A percentile compares a stretch with the other conserved stretches of the same genome.
phyloP scores from a whole-genome alignment of 2,113 vertebrate species.

The Danionella cerebrum region DNA sequence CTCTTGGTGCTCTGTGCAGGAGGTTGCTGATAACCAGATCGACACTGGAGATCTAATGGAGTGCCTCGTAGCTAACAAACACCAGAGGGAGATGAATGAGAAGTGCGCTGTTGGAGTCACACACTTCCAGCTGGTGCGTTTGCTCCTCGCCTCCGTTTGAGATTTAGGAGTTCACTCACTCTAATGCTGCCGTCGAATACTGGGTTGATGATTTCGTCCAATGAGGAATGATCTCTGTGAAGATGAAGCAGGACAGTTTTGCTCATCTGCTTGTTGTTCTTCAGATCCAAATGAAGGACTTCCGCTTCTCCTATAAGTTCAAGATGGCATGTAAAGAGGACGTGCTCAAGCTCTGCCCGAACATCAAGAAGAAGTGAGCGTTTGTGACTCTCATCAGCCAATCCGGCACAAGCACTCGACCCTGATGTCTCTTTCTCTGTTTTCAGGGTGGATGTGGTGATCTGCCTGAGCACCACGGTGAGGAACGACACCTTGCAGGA shows the following conservation, averaged over 20 bases:
- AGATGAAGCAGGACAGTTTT: too few relatives aligned
- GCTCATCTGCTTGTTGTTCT: not conserved
- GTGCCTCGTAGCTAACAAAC: slow-evolving; percentile 93
- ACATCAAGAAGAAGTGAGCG: slow-evolving; percentile 93
- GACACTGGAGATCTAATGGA: slow-evolving; percentile 96
- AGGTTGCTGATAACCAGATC: slow-evolving; percentile 92
- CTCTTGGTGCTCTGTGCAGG: slow-evolving; percentile 58
- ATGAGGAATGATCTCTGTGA: too few relatives aligned
- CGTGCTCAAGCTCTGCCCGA: slow-evolving; percentile 90
- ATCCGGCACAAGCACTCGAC: too few relatives aligned
- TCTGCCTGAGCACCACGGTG: slow-evolving; percentile 92
- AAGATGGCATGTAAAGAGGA: slow-evolving; percentile 99
- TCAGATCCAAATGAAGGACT: slow-evolving; percentile 98
- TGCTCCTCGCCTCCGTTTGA: not conserved
- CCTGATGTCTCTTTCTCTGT: not conserved
- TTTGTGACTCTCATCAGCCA: too few relatives aligned
- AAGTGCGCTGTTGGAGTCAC: slow-evolving; percentile 93
- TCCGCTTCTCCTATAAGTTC: slow-evolving; percentile 95
- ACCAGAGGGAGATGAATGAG: slow-evolving; percentile 98
- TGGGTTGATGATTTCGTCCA: too few relatives aligned
- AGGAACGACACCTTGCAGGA: slow-evolving; percentile 95
- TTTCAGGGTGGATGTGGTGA: slow-evolving; percentile 89
- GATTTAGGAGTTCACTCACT: too few relatives aligned
- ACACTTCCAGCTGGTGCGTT: slow-evolving; percentile 89
- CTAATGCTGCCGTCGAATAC: not conserved